Base-by-base conservation (phyloP, 2,888 invertebrate genomes). In the Desoria tigrina region DNA sequence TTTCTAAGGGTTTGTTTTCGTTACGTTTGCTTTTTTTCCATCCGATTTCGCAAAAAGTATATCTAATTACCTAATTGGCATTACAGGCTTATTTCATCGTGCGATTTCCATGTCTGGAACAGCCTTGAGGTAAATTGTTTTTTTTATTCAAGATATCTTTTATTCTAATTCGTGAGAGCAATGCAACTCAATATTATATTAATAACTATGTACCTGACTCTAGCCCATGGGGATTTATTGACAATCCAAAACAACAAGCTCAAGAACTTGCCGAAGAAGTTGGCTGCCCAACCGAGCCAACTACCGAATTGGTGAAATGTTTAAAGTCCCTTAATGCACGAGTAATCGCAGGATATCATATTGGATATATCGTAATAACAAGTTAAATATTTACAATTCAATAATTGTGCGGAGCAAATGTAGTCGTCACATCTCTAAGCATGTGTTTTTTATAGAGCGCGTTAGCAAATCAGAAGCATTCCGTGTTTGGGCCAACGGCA, bases 401-500 rank as follows among this genome's bases (percentile, higher is more conserved):
- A 60, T 50, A 16, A 28, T 9, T n/a, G 16, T 18, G 24, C 18
- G n/a, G 23, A 50, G n/a, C 7, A 9, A 14, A 18, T 50, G 7
- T 18, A 18, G 23, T 9, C 7, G 11, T 9, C 50, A 21, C n/a
- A 50, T 50, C n/a, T 9, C 7, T 18, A 18, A 50, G 23, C 18
- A 9, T 32, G 9, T 39, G 21, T 49, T 28, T n/a, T 57, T 54
- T 63, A 51, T 27, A 74, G 74, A 71, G 72, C 57, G 64, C 66
- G 2, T 42, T 71, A 2, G 67, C 73, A 9, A 68, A 67, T 37
- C 65, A 72, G 6, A 61, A 69, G 23, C 64, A 67, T 3, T 70
- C 73, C 14, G 61, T 71, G 23, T 74, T 72, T 50, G 72, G 72
- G 1, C 74, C 74, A 1, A 69, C 73, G 2, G 63, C 73, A 7